These are phyloP conservation scores for Etheostoma perlongum DNA, from an alignment of 2,797 vertebrate species.

Conservation along the genomic window DNA sequence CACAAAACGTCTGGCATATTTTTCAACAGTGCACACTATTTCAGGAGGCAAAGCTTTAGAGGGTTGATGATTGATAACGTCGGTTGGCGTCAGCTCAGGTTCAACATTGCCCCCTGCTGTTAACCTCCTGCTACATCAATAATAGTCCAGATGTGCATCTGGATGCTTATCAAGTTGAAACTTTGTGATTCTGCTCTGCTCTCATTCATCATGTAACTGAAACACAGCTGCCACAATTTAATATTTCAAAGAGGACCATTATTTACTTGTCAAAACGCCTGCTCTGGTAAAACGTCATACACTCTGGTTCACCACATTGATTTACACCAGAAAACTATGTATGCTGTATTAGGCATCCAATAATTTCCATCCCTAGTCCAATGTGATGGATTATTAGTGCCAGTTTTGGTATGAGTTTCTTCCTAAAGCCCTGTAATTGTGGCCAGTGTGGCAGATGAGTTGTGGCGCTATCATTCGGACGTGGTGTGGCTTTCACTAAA, in stretches of 20 bases:
- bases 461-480: constrained; percentile 51
- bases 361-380: constrained; percentile 36
- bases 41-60: neutral
- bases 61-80: neutral
- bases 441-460: constrained; percentile 44
- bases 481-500: constrained; percentile 51
- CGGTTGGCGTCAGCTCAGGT: constrained; percentile 40
- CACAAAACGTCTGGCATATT: neutral
- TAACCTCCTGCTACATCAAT: constrained; percentile 35
- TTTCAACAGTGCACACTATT: neutral
- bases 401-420: constrained; percentile 36
- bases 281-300: constrained; percentile 28
- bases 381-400: constrained; percentile 44
- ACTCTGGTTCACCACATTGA: constrained; percentile 37
- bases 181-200: constrained; percentile 21
- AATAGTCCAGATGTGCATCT: constrained; percentile 44
- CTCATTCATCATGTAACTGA: constrained; percentile 37
- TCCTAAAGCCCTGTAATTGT: constrained; percentile 68
- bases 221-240: constrained; percentile 48
- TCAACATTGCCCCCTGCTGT: constrained; percentile 81
- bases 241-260: constrained; percentile 41
- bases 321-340: constrained; percentile 36
- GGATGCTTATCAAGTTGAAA: constrained; percentile 35
- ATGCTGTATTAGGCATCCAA: constrained; percentile 34
- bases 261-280: constrained; percentile 36